phyloP scores from a whole-genome alignment of 1,140 invertebrate species.

The Lucilia sericata region DNA sequence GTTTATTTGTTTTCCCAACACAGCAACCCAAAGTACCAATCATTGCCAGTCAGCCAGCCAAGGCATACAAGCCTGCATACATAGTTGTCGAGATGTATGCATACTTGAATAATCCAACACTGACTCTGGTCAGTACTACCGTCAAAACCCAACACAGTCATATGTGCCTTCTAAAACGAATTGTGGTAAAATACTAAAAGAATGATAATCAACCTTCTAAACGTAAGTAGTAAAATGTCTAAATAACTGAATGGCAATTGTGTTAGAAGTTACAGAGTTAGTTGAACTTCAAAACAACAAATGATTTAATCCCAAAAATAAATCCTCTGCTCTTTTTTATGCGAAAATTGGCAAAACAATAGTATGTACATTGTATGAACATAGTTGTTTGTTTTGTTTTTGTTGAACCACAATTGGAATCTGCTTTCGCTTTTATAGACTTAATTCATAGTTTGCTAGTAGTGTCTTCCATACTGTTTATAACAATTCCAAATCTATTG shows the following conservation, averaged over 20 bases:
- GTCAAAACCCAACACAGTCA: not conserved
- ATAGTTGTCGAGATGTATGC: not conserved
- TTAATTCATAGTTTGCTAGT: not conserved
- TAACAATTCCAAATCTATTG: slow-evolving; percentile 33
- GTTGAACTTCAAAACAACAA: slow-evolving; percentile 26
- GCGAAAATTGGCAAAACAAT: slow-evolving; percentile 34
- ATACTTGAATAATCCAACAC: not conserved
- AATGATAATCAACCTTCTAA: slow-evolving; percentile 9
- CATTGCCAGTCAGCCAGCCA: slow-evolving; percentile 4
- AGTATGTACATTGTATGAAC: not conserved
- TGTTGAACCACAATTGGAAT: slow-evolving; percentile 13
- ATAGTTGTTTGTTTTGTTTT: not conserved
- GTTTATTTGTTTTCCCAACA: slow-evolving; percentile 23
- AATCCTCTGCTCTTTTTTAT: slow-evolving; percentile 7
- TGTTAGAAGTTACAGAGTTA: not conserved
- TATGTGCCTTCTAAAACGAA: not conserved
- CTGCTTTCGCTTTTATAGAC: slow-evolving; percentile 39
- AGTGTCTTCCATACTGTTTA: not conserved
- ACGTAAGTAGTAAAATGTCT: slow-evolving; percentile 30
- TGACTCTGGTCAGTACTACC: not conserved
- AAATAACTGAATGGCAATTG: slow-evolving; percentile 42
- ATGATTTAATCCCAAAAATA: slow-evolving; percentile 39
- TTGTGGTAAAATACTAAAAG: not conserved
- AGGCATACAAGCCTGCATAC: not conserved
- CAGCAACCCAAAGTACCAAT: not conserved